Conservation (phyloP, 2,113 vertebrate species). For the Anhinga rufa region DNA sequence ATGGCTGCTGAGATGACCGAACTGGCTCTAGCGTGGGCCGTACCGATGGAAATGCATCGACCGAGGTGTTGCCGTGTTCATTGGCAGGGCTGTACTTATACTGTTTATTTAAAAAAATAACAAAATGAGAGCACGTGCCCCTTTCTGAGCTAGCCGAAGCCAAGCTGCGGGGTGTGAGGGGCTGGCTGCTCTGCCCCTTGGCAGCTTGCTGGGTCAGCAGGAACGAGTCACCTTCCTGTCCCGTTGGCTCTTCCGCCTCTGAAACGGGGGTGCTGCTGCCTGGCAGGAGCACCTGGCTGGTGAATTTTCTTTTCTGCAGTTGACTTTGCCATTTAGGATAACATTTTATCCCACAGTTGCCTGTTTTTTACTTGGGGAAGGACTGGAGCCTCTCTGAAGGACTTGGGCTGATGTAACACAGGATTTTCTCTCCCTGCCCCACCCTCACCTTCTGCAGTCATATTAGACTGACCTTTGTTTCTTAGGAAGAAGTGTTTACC, state of each 20-base stretch:
- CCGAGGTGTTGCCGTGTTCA: background rate
- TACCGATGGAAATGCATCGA: rapidly evolving
- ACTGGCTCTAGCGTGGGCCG: rapidly evolving
- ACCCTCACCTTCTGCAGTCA: background rate
- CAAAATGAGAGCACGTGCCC: background rate
- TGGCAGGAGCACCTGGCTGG: background rate
- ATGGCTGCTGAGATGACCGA: background rate
- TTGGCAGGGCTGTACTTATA: background rate
- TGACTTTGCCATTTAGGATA: background rate
- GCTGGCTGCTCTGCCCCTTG: background rate
- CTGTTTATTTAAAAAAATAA: too few relatives aligned
- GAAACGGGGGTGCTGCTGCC: background rate
- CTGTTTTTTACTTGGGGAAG: background rate
- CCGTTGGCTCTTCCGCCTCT: background rate
- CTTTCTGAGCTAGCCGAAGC: background rate
- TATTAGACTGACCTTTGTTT: background rate
- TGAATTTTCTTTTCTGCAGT: background rate
- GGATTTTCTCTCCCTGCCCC: background rate
- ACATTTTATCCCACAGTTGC: background rate
- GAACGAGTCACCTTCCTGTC: background rate
- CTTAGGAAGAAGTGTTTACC: background rate
- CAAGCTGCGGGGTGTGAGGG: too few relatives aligned
- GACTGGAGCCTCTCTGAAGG: background rate
- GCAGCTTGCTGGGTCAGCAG: background rate
- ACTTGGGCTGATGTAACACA: background rate